Base-by-base conservation (phyloP, 2,888 invertebrate species). In the Isotomurus palustris region DNA sequence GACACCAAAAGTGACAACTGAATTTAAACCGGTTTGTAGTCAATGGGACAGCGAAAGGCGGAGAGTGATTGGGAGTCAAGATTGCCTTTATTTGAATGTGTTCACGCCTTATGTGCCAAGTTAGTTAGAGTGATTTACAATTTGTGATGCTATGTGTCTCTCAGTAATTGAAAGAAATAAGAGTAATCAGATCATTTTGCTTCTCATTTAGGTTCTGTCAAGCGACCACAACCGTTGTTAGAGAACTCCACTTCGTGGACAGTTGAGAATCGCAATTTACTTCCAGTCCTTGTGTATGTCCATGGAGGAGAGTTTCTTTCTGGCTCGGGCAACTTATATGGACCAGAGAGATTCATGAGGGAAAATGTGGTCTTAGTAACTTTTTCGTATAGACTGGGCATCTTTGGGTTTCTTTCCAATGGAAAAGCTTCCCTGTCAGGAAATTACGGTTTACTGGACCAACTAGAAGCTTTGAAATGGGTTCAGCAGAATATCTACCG, bases 81-180 rank as follows among this genome's bases (percentile, higher is more conserved):
- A 70, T 43, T 70, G 70, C 38, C 51, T 68, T 2, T 67, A 70
- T 53, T 32, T 68, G 1, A 66, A 66, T 29, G 53, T 70, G 6
- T 68, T 62, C 49, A 70, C 67, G 27, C 64, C 68, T 32, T 67
- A 66, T 55, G 58, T 70, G 38, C 68, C 67, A 50, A 50, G 68
- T 68, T 53, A 58, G n/a, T n/a, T n/a, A n/a, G 32, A 10, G 32
- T 14, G 32, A 32, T n/a, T n/a, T n/a, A n/a, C n/a, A n/a, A n/a
- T n/a, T n/a, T n/a, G n/a, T n/a, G n/a, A n/a, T n/a, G n/a, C n/a
- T n/a, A n/a, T n/a, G n/a, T n/a, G n/a, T n/a, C n/a, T n/a, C n/a
- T n/a, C n/a, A n/a, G n/a, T n/a, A n/a, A n/a, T n/a, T n/a, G n/a
- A n/a, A n/a, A n/a, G n/a, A n/a, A n/a, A n/a, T n/a, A n/a, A n/a